Base-by-base conservation (phyloP, 2,797 vertebrate genomes). In the Tamandua tetradactyla region DNA sequence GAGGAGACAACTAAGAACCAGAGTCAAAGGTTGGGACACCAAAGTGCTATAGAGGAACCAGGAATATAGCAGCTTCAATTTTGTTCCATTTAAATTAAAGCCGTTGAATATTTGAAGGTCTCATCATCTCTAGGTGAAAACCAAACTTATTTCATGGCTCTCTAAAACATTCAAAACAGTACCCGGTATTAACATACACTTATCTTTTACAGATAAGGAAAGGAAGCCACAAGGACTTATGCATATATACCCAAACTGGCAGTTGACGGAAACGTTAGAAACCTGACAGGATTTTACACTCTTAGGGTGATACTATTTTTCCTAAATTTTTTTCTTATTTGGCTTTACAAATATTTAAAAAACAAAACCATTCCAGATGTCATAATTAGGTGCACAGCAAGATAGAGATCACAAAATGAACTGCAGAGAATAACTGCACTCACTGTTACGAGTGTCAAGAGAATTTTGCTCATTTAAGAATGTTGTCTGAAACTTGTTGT, bases 331-430 rank as follows among this genome's bases (percentile, higher is more conserved):
- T 27, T 49, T n/a, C 32, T 32, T 87, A 86, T 82, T 2, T 81
- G 47, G 44, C 57, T 94, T 91, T 87, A 74, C 93, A 86, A 74
- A 47, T 87, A 62, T 37, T 52, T 95, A 72, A 74, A 96, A 94
- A 91, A 52, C 12, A 44, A 81, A 69, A 1, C 15, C 69, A 69
- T 85, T 82, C 61, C 74, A 44, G 27, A 68, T 88, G 69, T 55
- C 49, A 78, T 86, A 69, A 78, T n/a, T 71, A 81, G 59, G 17
- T 64, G 35, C 11, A 81, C 12, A 30, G 32, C 37, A 93, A 84
- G 17, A 25, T 4, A 92, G 52, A 62, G 10, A 80, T 80, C 20
- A 85, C 47, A 52, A 95, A 81, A 88, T 75, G 22, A 95, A 85
- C 8, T 90, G 35, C 30, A 75, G 57, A 85, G 42, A 64, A 55